These are phyloP conservation scores for Euwallacea fornicatus DNA, from an alignment of 1,140 invertebrate genomes.

Conservation along the genomic window DNA sequence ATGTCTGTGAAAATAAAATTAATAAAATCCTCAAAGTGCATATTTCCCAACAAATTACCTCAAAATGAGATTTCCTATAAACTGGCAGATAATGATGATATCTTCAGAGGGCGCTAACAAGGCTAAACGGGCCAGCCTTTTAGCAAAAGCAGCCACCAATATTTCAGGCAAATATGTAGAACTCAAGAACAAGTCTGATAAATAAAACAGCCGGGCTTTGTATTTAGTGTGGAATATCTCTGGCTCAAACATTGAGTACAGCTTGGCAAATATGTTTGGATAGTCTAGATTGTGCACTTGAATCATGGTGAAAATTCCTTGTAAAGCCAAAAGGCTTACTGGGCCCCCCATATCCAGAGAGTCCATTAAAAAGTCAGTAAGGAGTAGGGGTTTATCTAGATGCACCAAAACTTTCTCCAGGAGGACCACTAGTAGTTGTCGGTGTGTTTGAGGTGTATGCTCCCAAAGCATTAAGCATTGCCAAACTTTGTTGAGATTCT, in stretches of 20 bases:
- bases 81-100: slow-evolving; percentile 75
- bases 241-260: slow-evolving; percentile 90
- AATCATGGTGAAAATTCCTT: slow-evolving; percentile 89
- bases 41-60: slow-evolving; percentile 52
- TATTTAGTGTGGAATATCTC: slow-evolving; percentile 90
- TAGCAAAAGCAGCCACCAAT: slow-evolving; percentile 91
- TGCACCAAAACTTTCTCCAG: slow-evolving; percentile 81
- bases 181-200: slow-evolving; percentile 87
- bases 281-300: slow-evolving; percentile 93
- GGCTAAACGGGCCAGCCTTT: slow-evolving; percentile 80
- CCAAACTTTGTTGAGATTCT: slow-evolving; percentile 69
- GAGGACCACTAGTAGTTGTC: slow-evolving; percentile 77
- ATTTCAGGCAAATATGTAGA: slow-evolving; percentile 93
- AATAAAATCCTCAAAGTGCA: background rate
- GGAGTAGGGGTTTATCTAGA: slow-evolving; percentile 76
- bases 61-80: slow-evolving; percentile 85
- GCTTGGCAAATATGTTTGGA: slow-evolving; percentile 90
- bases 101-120: slow-evolving; percentile 81
- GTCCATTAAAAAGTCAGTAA: slow-evolving; percentile 92
- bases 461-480: slow-evolving; percentile 69
- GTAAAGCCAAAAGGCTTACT: slow-evolving; percentile 85
- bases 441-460: slow-evolving; percentile 67
- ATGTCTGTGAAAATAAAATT: slow-evolving; percentile 58
- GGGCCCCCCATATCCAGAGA: slow-evolving; percentile 85
- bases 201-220: slow-evolving; percentile 81